Percentiles rank a stretch among this genome's conserved stretches.
Conservation (phyloP, 2,888 invertebrate species). For the Esperia sulphurella region DNA sequence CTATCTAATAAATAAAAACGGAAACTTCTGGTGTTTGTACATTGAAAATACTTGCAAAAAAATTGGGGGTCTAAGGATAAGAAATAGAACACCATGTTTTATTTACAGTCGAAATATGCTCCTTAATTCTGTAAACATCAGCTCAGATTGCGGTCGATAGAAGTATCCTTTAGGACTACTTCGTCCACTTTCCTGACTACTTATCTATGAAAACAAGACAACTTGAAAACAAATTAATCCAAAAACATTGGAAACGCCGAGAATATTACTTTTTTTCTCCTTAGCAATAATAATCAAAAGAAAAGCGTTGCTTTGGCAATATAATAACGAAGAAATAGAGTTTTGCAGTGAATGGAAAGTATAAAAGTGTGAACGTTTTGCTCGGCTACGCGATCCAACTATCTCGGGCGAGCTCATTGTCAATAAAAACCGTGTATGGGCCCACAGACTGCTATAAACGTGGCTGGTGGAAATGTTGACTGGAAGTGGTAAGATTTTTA, state of each 20-base stretch:
- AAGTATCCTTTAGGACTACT: no score
- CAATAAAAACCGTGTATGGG: constrained; percentile 42
- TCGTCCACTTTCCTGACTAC: no score
- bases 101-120: no score
- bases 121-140: no score
- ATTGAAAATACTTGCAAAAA: no score
- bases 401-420: constrained; percentile 27
- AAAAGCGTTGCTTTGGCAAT: neutral
- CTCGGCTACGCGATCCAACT: constrained; percentile 23
- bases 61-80: no score
- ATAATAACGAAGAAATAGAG: constrained; percentile 5
- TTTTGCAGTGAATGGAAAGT: neutral
- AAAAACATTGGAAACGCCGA: neutral
- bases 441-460: constrained; percentile 23
- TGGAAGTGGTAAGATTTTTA: constrained; percentile 5
- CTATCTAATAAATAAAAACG: no score
- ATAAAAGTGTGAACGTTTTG: neutral
- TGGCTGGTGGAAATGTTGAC: neutral
- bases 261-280: neutral
- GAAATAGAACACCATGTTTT: no score
- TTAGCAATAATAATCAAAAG: neutral
- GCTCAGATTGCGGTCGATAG: no score
- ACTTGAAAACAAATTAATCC: neutral
- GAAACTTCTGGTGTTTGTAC: no score
- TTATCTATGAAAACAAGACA: no score